Conservation (phyloP, 2,888 invertebrate species). For the Coenonympha glycerion region DNA sequence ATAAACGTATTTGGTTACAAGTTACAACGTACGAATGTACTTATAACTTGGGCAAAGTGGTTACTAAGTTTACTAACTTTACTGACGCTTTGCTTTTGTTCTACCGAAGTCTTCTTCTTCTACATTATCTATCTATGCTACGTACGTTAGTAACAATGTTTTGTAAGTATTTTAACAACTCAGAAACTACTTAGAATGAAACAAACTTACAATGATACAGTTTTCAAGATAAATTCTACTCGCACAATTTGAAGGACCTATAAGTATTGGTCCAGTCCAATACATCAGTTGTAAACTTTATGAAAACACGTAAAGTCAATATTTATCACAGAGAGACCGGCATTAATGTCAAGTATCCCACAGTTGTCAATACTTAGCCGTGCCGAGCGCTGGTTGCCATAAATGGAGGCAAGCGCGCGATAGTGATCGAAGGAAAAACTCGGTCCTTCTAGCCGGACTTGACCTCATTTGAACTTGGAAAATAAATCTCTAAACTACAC, state of each 20-base stretch:
- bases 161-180: neutral
- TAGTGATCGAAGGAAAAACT: conserved; percentile 69
- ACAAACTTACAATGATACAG: neutral
- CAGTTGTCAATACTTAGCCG: conserved; percentile 64
- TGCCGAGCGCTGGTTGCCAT: conserved; percentile 60
- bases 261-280: conserved; percentile 28
- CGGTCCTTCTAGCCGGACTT: conserved; percentile 63
- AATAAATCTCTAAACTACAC: conserved; percentile 10
- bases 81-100: conserved; percentile 17
- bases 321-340: conserved; percentile 50
- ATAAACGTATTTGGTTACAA: conserved; percentile 59
- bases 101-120: neutral
- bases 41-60: conserved; percentile 39
- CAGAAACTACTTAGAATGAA: neutral
- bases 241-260: neutral
- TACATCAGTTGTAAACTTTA: conserved; percentile 60
- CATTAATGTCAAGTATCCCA: conserved; percentile 62
- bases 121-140: neutral
- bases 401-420: conserved; percentile 59
- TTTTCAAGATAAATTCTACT: conserved; percentile 2
- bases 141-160: neutral
- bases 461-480: conserved; percentile 43
- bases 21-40: conserved; percentile 43
- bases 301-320: conserved; percentile 59
- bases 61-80: conserved; percentile 37